phyloP scores from a whole-genome alignment of 2,888 invertebrate genomes.

The Drosophila diplacantha region DNA sequence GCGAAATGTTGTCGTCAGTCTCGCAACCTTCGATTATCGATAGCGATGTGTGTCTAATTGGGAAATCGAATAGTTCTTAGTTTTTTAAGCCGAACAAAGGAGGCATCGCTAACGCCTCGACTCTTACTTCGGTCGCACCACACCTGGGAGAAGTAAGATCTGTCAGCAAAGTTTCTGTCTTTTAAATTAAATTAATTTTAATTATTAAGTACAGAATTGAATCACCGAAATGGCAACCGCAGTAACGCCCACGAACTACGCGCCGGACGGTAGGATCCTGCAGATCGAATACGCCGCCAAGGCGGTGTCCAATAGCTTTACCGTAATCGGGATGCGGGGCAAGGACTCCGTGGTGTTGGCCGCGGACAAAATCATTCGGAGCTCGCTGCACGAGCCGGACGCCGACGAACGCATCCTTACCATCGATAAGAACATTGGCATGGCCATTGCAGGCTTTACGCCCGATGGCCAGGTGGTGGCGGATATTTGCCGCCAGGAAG shows the following conservation, averaged over 20 bases:
- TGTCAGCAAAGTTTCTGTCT: conserved; percentile 30
- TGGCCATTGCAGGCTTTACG: conserved; percentile 94
- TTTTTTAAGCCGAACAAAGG: background rate
- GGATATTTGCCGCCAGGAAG: conserved; percentile 94
- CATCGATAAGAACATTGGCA: conserved; percentile 95
- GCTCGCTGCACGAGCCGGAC: conserved; percentile 93
- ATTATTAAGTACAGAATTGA: conserved; percentile 19
- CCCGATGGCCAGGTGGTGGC: conserved; percentile 96
- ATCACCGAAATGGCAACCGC: conserved; percentile 86
- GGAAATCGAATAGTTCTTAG: background rate
- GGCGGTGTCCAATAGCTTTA: conserved; percentile 98
- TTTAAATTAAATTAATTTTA: no score
- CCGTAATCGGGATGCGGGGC: conserved; percentile 95
- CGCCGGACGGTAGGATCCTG: conserved; percentile 98
- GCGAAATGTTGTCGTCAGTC: background rate
- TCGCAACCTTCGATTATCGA: background rate
- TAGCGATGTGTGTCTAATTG: background rate
- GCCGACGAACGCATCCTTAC: conserved; percentile 95
- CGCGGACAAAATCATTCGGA: conserved; percentile 96
- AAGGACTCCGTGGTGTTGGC: conserved; percentile 98
- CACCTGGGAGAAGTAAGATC: background rate
- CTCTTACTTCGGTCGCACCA: background rate
- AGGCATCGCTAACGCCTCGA: background rate
- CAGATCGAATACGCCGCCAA: conserved; percentile 99
- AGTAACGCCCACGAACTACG: conserved; percentile 98